Evolutionary conservation across 1,140 invertebrate genomes (phyloP), one percentile per base, ranked within the genome.

Genomic region (Dreissena polymorpha): DNA sequence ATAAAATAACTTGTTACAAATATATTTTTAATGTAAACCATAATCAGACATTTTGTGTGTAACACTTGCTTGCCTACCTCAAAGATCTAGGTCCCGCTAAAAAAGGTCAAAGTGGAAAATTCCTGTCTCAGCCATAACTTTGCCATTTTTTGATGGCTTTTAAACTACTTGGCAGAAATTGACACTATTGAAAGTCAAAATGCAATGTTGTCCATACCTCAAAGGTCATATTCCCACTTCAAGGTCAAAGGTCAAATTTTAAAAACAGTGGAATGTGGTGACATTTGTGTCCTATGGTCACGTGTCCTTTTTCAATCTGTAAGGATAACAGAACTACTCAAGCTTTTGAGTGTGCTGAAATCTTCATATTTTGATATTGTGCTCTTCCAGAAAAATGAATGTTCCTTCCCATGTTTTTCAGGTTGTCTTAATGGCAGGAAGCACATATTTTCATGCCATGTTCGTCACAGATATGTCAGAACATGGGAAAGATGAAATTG

Each of bases 401-500:
- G 49, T 72, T 27, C n/a, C n/a, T n/a, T n/a, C 49, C 16, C 23
- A 23, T 77, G 14, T 84, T 87, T 27, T 73, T 16, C 76, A 86
- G 39, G 78, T 88, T 13, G 82, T 91, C 14, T 29, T 91, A 21
- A 84, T 90, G 23, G 88, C 89, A 12, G 85, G 88, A 0, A 87
- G 89, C 79, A 80, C 87, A 10, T 91, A 89, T 65, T 92, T 92
- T 70, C 79, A 88, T 51, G 91, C 90, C 23, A 91, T 92, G 90
- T 91, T 92, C 70, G 67, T 83, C 12, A 87, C 85, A 57, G 85
- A 87, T 10, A 86, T 92, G 89, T 71, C 77, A 16, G 91, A 92
- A 72, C 82, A 85, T 88, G 95, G 96, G 85, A 95, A 96, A 89
- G 83, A 88, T 10, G 49, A 84, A 63, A 95, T 98, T 18, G 95